Evolutionary conservation across 2,888 invertebrate genomes (phyloP), one percentile per base, ranked within the genome.

Genomic region (Caenorhabditis sp.): DNA sequence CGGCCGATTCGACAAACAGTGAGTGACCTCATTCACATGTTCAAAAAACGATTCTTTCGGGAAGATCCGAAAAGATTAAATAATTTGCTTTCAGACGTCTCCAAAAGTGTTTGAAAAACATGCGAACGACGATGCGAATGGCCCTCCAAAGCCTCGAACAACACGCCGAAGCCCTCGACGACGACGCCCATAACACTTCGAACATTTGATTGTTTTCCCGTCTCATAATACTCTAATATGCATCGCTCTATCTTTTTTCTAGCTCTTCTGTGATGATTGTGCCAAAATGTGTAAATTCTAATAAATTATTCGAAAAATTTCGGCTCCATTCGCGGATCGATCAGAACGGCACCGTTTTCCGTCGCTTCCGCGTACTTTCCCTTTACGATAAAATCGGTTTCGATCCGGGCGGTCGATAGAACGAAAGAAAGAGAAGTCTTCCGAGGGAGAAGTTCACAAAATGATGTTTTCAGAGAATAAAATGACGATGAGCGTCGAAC

Each of bases 101-200:
- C 39, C 82, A 82, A 58, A 74, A 74, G 24, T 85, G 82, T 37
- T 78, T 86, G 37, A 74, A 79, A 48, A 79, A 61, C 37, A 82
- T 86, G 80, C 83, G 83, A 20, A 75, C 70, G 9, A 78, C 83
- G 26, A 83, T 85, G 84, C 72, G 81, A 53, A 70, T 86, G 65
- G 84, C 84, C 13, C 74, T 86, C 15, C 80, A 79, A 50, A 82
- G 84, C 70, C 74, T 86, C n/a, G 75, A 85, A 27, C 72, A 73
- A 58, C 59, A 61, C 58, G 76, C 66, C 17, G 62, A 68, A 22
- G 15, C 41, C 3, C 39, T 58, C 3, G 63, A 70, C 37, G 70
- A 75, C 43, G 83, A 79, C 32, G 71, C 79, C 4, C 63, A 79
- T 48, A 79, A 84, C 45, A 72, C 82, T 37, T 83, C 82, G 3